Conservation (phyloP, 2,113 vertebrate genomes). For the Pycnonotus jocosus region DNA sequence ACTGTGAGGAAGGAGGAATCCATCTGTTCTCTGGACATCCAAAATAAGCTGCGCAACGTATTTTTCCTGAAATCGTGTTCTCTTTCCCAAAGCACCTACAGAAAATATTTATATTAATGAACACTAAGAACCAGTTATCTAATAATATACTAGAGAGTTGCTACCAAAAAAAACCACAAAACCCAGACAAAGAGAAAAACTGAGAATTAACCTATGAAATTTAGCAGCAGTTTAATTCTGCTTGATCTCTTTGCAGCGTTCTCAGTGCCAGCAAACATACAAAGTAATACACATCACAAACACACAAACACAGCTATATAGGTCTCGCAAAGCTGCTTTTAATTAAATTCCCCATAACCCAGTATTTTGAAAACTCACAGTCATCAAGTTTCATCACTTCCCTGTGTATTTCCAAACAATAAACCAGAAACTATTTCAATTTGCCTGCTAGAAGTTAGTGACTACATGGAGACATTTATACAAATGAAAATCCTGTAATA, state of each 20-base stretch:
- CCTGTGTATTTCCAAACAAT: background rate
- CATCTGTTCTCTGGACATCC: slow-evolving; percentile 78
- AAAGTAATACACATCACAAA: background rate
- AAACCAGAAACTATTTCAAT: background rate
- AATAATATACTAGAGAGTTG: background rate
- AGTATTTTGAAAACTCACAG: background rate
- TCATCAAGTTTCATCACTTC: background rate
- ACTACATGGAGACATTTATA: background rate
- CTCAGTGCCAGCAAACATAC: background rate
- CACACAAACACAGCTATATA: background rate
- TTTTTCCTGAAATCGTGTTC: slow-evolving; percentile 91
- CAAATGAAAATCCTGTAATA: background rate
- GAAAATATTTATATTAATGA: background rate
- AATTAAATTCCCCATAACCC: background rate
- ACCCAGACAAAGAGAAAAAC: background rate
- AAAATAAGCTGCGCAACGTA: slow-evolving; percentile 90
- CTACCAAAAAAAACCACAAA: background rate
- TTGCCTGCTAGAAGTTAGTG: background rate
- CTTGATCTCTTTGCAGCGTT: background rate
- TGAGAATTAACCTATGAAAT: background rate
- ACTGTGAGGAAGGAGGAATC: background rate
- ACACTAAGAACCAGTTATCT: background rate
- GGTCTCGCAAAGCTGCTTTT: background rate
- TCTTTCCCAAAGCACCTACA: slow-evolving; percentile 91
- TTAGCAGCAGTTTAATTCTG: background rate